Evolutionary conservation across 53 echinoderm and acorn worm species (phyloP).

Genomic region (Echinometra lucunter): DNA sequence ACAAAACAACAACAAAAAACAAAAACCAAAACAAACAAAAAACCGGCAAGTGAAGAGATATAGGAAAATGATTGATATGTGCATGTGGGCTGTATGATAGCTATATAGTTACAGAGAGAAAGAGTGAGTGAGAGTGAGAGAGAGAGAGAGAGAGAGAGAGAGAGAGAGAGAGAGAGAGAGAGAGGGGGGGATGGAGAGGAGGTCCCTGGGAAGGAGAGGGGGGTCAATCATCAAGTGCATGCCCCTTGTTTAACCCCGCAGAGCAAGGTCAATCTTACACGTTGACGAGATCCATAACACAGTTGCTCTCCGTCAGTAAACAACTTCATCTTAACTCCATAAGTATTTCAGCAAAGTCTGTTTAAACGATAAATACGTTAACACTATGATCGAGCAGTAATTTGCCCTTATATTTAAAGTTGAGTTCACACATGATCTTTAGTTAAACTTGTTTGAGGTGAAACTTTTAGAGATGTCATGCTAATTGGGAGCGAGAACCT

Average conservation of each 20-base stretch:
- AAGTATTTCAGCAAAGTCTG: background rate
- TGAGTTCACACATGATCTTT: background rate
- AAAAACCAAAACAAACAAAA: too few relatives aligned
- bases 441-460: background rate
- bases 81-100: too few relatives aligned
- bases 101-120: too few relatives aligned
- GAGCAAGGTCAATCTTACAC: background rate
- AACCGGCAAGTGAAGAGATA: too few relatives aligned
- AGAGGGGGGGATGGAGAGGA: background rate
- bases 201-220: background rate
- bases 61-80: too few relatives aligned
- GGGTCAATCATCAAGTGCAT: conserved; percentile 7
- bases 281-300: conserved; percentile 9
- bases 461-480: too few relatives aligned
- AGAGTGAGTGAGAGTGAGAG: conserved; percentile 1
- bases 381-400: background rate
- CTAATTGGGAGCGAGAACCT: too few relatives aligned
- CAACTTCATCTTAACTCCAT: background rate
- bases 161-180: background rate
- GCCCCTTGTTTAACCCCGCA: background rate
- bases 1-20: too few relatives aligned
- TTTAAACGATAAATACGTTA: background rate
- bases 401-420: background rate
- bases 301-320: background rate
- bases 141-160: background rate